Evolutionary conservation across 2,113 vertebrate genomes (phyloP), one percentile per base, ranked within the genome.

Genomic region (Craseonycteris thonglongyai): DNA sequence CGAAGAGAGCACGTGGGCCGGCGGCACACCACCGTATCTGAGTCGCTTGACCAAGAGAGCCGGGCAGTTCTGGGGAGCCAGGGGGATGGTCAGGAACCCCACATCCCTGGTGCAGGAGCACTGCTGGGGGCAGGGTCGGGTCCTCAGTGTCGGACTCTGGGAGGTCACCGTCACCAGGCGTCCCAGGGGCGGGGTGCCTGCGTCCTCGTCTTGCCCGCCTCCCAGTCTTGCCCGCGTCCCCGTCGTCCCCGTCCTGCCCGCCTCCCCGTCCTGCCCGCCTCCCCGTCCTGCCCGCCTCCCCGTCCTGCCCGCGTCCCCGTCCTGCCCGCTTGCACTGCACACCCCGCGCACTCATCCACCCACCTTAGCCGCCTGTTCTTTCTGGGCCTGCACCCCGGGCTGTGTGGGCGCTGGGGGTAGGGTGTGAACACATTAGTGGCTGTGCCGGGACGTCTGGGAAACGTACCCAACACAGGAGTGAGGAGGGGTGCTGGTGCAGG

Each of bases 11-110:
- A 47, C 5, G 5, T 16, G 58, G 19, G 65, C 56, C 58, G n/a
- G 26, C 16, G 74, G 74, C 56, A 22, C 47, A 66, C 40, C 35
- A 3, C 0, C 1, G 49, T 7, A 3, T 33, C 80, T 6, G 88
- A 63, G 54, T 11, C 26, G 11, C 3, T 28, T 1, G 16, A 19
- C 30, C 4, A 18, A 1, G 42, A 49, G 40, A 54, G 42, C 68
- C 2, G 24, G 45, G 45, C 7, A 0, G 35, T n/a, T 24, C 14
- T 16, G 0, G 0, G 10, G 84, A 42, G 7, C 5, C 10, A 45
- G n/a, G 56, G 33, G 76, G 22, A 15, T 24, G 51, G 51, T 33
- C 45, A 6, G 47, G 1, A 7, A 15, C 38, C 9, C 47, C 38
- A 15, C 35, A 14, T 30, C n/a, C 35, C 33, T 12, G 16, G 35